phyloP scores from a whole-genome alignment of 2,113 vertebrate species.

The Grallaria varia region DNA sequence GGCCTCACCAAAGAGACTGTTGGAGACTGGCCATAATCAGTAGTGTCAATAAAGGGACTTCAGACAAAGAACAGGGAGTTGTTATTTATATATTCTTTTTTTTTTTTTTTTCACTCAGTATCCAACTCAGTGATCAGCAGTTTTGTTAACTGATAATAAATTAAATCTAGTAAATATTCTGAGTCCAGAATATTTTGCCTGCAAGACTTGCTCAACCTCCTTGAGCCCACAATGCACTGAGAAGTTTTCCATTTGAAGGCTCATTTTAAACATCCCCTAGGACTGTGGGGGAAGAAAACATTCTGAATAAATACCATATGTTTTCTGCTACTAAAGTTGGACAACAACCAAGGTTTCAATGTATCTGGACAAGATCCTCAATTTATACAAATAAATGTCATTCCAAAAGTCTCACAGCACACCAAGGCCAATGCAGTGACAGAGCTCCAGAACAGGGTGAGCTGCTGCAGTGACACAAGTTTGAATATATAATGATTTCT shows the following conservation, averaged over 20 bases:
- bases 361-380: neutral
- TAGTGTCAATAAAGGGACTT: neutral
- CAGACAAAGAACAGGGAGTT: neutral
- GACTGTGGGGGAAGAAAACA: neutral
- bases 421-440: neutral
- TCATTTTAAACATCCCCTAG: neutral
- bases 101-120: neutral
- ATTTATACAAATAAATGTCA: neutral
- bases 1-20: rapidly evolving
- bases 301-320: neutral
- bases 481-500: neutral
- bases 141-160: neutral
- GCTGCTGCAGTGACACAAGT: neutral
- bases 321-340: neutral
- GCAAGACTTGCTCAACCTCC: neutral
- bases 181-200: neutral
- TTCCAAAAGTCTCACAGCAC: neutral
- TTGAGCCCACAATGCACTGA: neutral
- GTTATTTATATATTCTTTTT: neutral
- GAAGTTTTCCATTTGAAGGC: neutral
- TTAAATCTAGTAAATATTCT: neutral
- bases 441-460: neutral
- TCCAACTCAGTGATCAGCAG: neutral
- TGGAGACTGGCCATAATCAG: neutral
- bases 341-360: neutral